A percentile compares a stretch with the other conserved stretches of the same genome.
phyloP scores from a whole-genome alignment of 2,113 vertebrate genomes.

The Raja brachyura region DNA sequence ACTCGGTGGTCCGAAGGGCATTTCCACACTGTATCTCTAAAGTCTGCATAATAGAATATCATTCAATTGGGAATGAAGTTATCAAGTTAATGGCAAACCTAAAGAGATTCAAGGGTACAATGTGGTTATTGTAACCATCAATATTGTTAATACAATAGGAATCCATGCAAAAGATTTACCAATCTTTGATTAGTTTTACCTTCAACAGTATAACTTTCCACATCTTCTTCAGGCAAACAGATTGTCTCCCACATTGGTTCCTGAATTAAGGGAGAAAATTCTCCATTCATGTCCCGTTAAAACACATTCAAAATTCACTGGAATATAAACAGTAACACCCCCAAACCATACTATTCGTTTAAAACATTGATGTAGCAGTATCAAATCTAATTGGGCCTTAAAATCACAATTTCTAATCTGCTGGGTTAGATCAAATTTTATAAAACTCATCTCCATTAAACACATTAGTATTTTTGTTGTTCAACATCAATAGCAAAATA shows the following conservation, averaged over 20 bases:
- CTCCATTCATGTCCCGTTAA: background rate
- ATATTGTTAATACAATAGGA: background rate
- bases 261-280: constrained; percentile 49
- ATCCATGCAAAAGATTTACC: background rate
- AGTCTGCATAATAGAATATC: background rate
- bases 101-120: too few species aligned
- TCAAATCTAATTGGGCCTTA: background rate
- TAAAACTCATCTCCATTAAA: background rate
- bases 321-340: background rate
- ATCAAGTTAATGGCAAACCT: background rate
- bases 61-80: background rate
- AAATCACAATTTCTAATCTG: background rate
- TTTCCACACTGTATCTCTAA: too few species aligned
- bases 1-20: too few species aligned
- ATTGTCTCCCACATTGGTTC: constrained; percentile 85
- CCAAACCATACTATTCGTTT: background rate
- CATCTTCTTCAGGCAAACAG: constrained; percentile 70
- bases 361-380: background rate
- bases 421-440: background rate
- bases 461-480: too few species aligned
- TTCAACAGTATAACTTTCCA: constrained; percentile 71
- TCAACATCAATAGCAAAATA: too few species aligned
- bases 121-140: background rate
- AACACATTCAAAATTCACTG: background rate
- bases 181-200: constrained; percentile 56